phyloP scores from a whole-genome alignment of 2,113 vertebrate genomes.

The Rissa tridactyla region DNA sequence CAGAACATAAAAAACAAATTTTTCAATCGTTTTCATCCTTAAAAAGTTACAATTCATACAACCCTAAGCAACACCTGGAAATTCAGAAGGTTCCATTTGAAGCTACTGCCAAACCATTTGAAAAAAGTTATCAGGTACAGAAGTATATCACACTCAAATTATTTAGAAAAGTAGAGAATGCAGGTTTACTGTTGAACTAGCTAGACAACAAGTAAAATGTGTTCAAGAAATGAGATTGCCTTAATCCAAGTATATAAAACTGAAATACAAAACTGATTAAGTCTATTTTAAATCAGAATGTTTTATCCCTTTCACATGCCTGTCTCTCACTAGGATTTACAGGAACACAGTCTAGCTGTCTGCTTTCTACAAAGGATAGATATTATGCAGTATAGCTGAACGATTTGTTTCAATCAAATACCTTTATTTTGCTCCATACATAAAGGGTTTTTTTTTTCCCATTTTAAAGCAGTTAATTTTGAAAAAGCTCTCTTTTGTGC shows the following conservation, averaged over 20 bases:
- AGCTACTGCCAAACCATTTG: background rate
- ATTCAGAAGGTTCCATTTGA: background rate
- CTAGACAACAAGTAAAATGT: background rate
- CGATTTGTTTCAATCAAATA: background rate
- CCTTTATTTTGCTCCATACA: background rate
- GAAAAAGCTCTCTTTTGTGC: background rate
- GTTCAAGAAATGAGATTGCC: background rate
- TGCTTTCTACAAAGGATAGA: background rate
- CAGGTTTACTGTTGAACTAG: background rate
- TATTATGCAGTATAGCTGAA: background rate
- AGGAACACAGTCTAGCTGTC: background rate
- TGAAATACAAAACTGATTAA: background rate
- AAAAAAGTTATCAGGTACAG: accelerated
- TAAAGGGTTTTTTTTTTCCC: background rate
- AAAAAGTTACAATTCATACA: background rate
- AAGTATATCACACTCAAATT: background rate
- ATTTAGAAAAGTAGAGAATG: background rate
- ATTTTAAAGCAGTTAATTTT: background rate
- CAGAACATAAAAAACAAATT: background rate
- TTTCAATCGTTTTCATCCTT: background rate
- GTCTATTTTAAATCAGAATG: background rate
- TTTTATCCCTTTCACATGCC: background rate
- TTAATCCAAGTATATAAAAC: background rate
- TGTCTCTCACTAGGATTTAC: background rate
- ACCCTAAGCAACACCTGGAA: background rate